These are phyloP conservation scores for Hesperophylax magnus DNA, from an alignment of 1,140 invertebrate genomes.

Conservation along the genomic window DNA sequence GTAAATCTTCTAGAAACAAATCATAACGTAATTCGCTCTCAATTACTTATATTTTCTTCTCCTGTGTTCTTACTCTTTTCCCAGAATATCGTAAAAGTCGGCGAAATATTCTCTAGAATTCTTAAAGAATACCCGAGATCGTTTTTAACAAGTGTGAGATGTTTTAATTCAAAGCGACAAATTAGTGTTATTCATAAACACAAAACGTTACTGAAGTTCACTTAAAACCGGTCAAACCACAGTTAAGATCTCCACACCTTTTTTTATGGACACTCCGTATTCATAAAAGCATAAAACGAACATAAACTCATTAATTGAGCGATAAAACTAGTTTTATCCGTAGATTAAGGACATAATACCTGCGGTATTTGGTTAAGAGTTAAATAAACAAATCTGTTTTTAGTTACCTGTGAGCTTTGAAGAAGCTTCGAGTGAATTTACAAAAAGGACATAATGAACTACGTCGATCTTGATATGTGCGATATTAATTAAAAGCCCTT, in stretches of 20 bases:
- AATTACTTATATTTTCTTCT: too few relatives aligned
- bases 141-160: background rate
- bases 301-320: conserved; percentile 18
- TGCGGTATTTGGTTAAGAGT: conserved; percentile 13
- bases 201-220: background rate
- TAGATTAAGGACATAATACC: conserved; percentile 24
- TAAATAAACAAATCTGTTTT: conserved; percentile 14
- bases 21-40: too few relatives aligned
- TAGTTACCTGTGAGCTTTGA: too few relatives aligned
- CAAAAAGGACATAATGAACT: background rate
- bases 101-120: background rate
- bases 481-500: background rate
- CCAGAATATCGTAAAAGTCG: too few relatives aligned
- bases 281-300: conserved; percentile 24
- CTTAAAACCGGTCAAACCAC: conserved; percentile 11
- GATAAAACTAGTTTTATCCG: conserved; percentile 28
- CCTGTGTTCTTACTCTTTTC: too few relatives aligned
- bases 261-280: conserved; percentile 17
- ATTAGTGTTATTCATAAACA: conserved; percentile 6
- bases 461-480: background rate
- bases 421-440: too few relatives aligned
- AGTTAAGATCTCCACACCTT: conserved; percentile 1
- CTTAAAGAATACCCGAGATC: background rate
- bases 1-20: too few relatives aligned
- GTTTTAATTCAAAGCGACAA: conserved; percentile 6